Evolutionary conservation across 2,797 vertebrate genomes (phyloP).

Genomic region (Manis pentadactyla): DNA sequence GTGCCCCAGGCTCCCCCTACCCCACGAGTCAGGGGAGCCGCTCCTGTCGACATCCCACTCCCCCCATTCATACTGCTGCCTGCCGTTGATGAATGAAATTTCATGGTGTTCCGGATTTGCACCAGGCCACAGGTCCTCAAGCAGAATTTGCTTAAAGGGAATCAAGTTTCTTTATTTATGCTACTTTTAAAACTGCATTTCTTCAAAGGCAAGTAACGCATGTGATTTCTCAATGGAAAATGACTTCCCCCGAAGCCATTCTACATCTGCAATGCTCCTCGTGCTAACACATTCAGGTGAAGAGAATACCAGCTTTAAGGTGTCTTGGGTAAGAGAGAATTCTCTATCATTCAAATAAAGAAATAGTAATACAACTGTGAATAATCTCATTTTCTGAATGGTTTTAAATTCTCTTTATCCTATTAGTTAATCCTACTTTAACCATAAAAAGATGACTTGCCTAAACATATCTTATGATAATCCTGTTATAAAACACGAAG

Average conservation of each 20-base stretch:
- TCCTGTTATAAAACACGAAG: constrained; percentile 6
- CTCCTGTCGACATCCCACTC: neutral
- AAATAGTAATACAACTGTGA: constrained; percentile 8
- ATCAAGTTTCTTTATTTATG: neutral
- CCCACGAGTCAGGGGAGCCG: neutral
- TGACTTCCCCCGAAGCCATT: neutral
- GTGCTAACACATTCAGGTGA: neutral
- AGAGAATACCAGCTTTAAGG: neutral
- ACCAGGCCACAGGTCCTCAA: neutral
- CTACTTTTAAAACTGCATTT: constrained; percentile 25
- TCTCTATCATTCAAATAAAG: constrained; percentile 33
- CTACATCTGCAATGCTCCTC: neutral
- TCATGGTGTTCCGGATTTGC: neutral
- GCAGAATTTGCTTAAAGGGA: neutral
- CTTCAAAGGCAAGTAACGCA: constrained; percentile 23
- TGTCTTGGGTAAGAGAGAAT: constrained; percentile 36
- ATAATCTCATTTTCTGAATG: constrained; percentile 4
- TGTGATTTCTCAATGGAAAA: constrained; percentile 11
- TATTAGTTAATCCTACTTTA: constrained; percentile 31
- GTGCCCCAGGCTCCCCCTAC: neutral
- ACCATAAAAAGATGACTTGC: constrained; percentile 17
- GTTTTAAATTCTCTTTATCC: neutral
- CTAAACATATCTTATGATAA: neutral
- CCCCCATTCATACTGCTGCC: neutral
- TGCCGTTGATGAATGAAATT: neutral